Evolutionary conservation across 1,140 invertebrate species (phyloP), one percentile per base, ranked within the genome.

Genomic region (Sinella curviseta): DNA sequence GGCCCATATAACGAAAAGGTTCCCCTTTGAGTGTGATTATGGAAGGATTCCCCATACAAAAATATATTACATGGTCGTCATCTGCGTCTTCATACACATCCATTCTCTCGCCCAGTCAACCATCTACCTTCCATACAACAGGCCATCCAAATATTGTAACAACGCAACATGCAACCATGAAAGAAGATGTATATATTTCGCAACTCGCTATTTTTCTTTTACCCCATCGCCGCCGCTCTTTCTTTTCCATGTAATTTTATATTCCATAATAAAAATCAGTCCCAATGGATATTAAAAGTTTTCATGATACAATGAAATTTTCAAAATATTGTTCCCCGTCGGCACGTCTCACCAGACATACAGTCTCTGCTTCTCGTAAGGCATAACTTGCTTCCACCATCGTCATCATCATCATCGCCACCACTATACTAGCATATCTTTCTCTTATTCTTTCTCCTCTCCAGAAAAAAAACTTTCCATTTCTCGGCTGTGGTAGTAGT

Each of bases 241-340:
- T 70, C 26, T 70, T 70, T 24, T 24, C 8, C 12, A 33, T 12
- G 8, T 31, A 31, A 31, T 70, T 70, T 70, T 70, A 70, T 70
- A 31, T 70, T 70, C 65, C 65, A 33, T 70, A 65, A 65, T 65
- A 70, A 70, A 70, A 70, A 70, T 70, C 65, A 70, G 65, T 70
- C 65, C 65, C 65, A 31, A 30, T 70, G 65, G 65, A 70, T 70
- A 70, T 70, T 70, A 31, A 30, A 70, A 70, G 28, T 70, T 70
- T 30, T 70, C 4, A 14, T 60, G 55, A 48, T 8, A 60, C 24
- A 26, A 12, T 60, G 12, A 60, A 60, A 60, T 60, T 60, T 60
- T 60, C 12, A 60, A 60, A 60, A 60, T 60, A 60, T 26, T 12
- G 57, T 12, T 60, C 57, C 57, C 57, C 4, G 8, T 48, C 8